Evolutionary conservation across 2,113 vertebrate genomes (phyloP), one percentile per base, ranked within the genome.

Genomic region (Blennius ocellaris): DNA sequence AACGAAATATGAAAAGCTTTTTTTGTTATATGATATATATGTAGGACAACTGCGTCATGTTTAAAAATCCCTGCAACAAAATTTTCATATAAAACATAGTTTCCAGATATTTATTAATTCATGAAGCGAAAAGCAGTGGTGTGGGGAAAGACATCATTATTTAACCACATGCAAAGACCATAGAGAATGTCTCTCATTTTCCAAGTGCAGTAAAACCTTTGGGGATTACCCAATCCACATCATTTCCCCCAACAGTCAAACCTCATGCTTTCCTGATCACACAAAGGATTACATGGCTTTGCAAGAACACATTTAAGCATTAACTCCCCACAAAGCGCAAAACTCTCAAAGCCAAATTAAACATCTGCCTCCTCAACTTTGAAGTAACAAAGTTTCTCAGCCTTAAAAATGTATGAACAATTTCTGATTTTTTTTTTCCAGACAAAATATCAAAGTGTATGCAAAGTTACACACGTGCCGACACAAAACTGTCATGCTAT

Each of bases 151-250:
- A 85, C 82, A 76, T 83, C 66, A 84, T 89, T 82, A 86, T 80
- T 80, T 82, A 85, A 89, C 78, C 58, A 67, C 87, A 73, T 80
- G 76, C 75, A 73, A 81, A 86, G 53, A 83, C 70, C 54, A 66
- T 65, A 40, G 67, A 80, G 83, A 77, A 83, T 15, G 68, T 52
- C 67, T 80, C 60, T 48, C 53, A 40, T 82, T 86, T 81, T 84
- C 74, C 66, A 62, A 85, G 80, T 78, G 80, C 78, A 86, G 85
- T 83, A 85, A 89, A 80, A 90, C 84, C 90, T 87, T 57, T 55
- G 85, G 82, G 90, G 87, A 92, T 94, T 92, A 92, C 65, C 72
- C 82, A 88, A 81, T 89, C 83, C 86, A 86, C 90, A 88, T 89
- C 51, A 80, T 86, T 86, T 82, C 85, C 81, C 70, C 83, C 84